A percentile compares a stretch with the other conserved stretches of the same genome.
Evolutionary conservation across 53 echinoderm and acorn worm species (phyloP).

Genomic region (Apostichopus leukothele): DNA sequence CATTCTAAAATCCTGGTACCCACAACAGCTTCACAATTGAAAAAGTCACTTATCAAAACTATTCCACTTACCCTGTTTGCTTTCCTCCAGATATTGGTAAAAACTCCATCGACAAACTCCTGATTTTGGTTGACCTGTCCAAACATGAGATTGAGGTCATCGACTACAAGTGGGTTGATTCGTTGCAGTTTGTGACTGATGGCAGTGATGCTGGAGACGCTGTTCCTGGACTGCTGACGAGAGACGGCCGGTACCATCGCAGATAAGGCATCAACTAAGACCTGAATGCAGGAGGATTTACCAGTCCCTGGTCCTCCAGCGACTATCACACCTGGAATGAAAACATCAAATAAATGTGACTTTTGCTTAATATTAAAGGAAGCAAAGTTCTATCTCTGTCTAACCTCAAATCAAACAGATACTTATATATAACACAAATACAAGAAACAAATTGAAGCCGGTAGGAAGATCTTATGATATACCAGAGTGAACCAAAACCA

Average conservation of each 20-base stretch:
- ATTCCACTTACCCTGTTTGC: constrained; percentile 82
- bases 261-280: constrained; percentile 87
- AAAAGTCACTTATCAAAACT: neutral
- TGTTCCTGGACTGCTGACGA: constrained; percentile 79
- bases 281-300: constrained; percentile 92
- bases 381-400: too few relatives aligned
- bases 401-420: too few relatives aligned
- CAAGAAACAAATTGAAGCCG: too few relatives aligned
- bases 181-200: constrained; percentile 97
- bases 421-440: too few relatives aligned
- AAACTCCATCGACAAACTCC: constrained; percentile 93
- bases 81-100: constrained; percentile 93
- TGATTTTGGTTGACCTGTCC: constrained; percentile 86
- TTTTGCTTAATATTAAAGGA: too few relatives aligned
- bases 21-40: neutral
- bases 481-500: too few relatives aligned
- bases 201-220: constrained; percentile 80
- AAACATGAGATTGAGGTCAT: constrained; percentile 93
- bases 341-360: too few relatives aligned
- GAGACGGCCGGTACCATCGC: constrained; percentile 85
- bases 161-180: constrained; percentile 94
- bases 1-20: too few relatives aligned
- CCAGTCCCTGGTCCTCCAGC: constrained; percentile 94
- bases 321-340: constrained; percentile 63
- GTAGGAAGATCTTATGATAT: too few relatives aligned